Base-by-base conservation (phyloP, 2,888 invertebrate species). In the Chrysina gloriosa region DNA sequence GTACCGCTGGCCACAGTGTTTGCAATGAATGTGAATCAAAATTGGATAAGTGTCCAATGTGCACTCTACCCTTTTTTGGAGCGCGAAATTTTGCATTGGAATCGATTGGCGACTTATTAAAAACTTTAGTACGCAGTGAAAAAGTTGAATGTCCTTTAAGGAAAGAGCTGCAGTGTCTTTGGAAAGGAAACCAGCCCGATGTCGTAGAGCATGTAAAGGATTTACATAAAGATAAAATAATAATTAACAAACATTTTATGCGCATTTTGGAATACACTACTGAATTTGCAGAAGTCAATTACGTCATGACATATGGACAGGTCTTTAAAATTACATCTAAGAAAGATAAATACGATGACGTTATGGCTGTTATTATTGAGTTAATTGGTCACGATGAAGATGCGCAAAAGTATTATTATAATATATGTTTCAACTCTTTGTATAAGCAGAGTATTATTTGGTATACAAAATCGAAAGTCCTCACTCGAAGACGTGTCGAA, bases 41-140 rank as follows among this genome's bases (percentile, higher is more conserved):
- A 36, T 61, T 67, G 19, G 48, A 67, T 48, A 58, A 58, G 19
- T 67, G 66, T 16, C 66, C 66, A 21, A 58, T 58, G 48, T 67
- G 66, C 16, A 48, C 58, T 6, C 25, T 47, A n/a, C 58, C 66
- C 11, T 67, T 67, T 48, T 58, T 48, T 16, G 36, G 31, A 1
- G 58, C 66, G 2, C 14, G 66, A 61, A 67, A 67, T 36, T 67
- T 58, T 19, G 58, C 36, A 1, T 11, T 67, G n/a, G 66, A 67
- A 31, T 48, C 61, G 2, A 36, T 67, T 19, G 48, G 66, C 6
- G 58, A 48, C 27, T 23, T 67, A 34, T 36, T 67, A 16, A 58
- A 67, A 7, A 45, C 21, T 36, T 25, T 61, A 11, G 16, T 42
- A 61, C 39, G 42, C 3, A 27, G 42, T 27, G 58, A 61, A 7